These are phyloP conservation scores for Archips crataeganus DNA, from an alignment of 2,888 invertebrate genomes.

Conservation along the genomic window DNA sequence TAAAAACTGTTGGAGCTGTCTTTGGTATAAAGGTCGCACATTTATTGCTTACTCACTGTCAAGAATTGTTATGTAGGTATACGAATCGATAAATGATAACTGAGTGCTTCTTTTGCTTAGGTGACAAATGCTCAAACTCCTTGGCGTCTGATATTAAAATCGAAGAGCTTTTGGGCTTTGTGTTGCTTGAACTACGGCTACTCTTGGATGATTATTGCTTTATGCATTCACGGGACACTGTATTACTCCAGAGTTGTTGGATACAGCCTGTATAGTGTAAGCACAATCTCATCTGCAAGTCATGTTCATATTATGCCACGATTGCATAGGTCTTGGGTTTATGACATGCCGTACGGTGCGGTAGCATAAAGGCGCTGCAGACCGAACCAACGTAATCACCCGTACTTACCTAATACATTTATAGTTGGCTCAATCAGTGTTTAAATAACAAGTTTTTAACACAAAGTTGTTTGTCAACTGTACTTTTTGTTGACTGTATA, in stretches of 20 bases:
- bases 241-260: slow-evolving; percentile 67
- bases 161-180: slow-evolving; percentile 74
- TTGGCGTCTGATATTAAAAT: slow-evolving; percentile 71
- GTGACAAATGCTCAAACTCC: slow-evolving; percentile 72
- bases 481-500: too few relatives aligned
- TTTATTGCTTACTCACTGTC: not conserved
- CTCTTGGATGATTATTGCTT: slow-evolving; percentile 77
- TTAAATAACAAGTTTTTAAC: too few relatives aligned
- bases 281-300: slow-evolving; percentile 39
- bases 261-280: slow-evolving; percentile 71
- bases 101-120: slow-evolving; percentile 55
- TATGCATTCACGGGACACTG: slow-evolving; percentile 74
- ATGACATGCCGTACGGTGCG: too few relatives aligned
- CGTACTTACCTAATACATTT: too few relatives aligned
- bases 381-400: too few relatives aligned
- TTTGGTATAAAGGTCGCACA: slow-evolving; percentile 73
- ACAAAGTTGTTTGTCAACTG: too few relatives aligned
- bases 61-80: not conserved
- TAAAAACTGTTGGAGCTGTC: slow-evolving; percentile 81
- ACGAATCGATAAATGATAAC: not conserved
- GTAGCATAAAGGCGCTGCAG: too few relatives aligned
- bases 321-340: not conserved
- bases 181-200: slow-evolving; percentile 78
- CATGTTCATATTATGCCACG: not conserved
- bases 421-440: too few relatives aligned